Conservation (phyloP, 2,888 invertebrate genomes). For the Scaptomyza tumidula region DNA sequence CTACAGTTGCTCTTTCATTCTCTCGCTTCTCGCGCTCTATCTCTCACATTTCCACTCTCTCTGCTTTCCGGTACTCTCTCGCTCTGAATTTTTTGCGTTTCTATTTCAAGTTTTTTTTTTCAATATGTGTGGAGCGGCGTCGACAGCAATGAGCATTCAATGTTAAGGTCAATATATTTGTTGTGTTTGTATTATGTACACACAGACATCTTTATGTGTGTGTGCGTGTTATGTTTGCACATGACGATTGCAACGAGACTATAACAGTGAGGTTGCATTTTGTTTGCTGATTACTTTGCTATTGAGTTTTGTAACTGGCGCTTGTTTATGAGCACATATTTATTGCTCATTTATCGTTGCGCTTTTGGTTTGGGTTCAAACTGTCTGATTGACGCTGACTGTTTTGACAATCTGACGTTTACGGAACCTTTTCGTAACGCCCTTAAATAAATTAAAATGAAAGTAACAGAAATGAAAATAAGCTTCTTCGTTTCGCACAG, state of each 20-base stretch:
- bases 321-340: conserved; percentile 25
- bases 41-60: conserved; percentile 25
- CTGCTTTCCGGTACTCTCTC: conserved; percentile 19
- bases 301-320: conserved; percentile 63
- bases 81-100: conserved; percentile 14
- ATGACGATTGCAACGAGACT: conserved; percentile 23
- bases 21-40: conserved; percentile 18
- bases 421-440: conserved; percentile 54
- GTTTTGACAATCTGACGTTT: conserved; percentile 51
- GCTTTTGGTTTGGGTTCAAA: conserved; percentile 47
- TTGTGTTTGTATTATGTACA: conserved; percentile 38
- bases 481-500: background rate
- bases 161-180: conserved; percentile 81
- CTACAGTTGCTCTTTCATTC: conserved; percentile 31
- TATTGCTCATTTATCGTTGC: conserved; percentile 40
- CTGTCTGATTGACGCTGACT: conserved; percentile 33
- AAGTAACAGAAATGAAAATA: background rate
- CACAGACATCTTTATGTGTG: conserved; percentile 12
- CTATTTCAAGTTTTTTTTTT: conserved; percentile 53
- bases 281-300: conserved; percentile 67
- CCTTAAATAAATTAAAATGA: background rate
- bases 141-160: conserved; percentile 67
- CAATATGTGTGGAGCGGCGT: conserved; percentile 40
- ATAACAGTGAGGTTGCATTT: conserved; percentile 56
- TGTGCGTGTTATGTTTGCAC: background rate